Base-by-base conservation (phyloP, 2,888 invertebrate genomes). In the Protophormia terraenovae region DNA sequence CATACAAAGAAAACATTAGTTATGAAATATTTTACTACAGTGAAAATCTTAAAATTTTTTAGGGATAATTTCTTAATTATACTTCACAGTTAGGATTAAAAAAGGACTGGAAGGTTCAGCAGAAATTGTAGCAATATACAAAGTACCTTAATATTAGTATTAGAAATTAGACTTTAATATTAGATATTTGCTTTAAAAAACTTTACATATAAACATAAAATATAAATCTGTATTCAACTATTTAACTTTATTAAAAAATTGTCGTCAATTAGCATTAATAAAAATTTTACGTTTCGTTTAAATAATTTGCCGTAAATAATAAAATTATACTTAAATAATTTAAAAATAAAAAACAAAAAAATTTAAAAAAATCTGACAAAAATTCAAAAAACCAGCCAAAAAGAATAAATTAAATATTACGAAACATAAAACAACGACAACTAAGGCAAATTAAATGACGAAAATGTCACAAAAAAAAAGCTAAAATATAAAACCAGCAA, bases 361-460 rank as follows among this genome's bases (percentile, higher is more conserved):
- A 66, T 62, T 10, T 16, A 71, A 71, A 66, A 35, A 45, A 16
- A 16, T 24, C 35, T 29, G 1, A 22, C n/a, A n/a, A n/a, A n/a
- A n/a, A n/a, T n/a, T n/a, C n/a, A 27, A 50, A 29, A 32, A 64
- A 53, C 0, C 19, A 38, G n/a, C 16, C 50, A 50, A 45, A 66
- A 64, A 50, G 35, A 71, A 71, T 64, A 32, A 67, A 38, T 69
- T 77, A 58, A 72, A 29, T 16, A 72, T 83, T 58, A 72, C 38
- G 41, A 67, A 77, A 83, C 27, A 55, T 50, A 62, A 71, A 66
- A 45, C 45, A 27, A 81, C 12, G 24, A 66, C 29, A 38, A 53
- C 8, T 16, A 19, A 16, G 8, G 12, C 14, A 5, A 38, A 69
- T 8, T 41, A 27, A 75, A 19, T 32, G 22, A 27, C 29, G 22